These are phyloP conservation scores for Schizopygopsis pylzovi DNA, from an alignment of 2,797 vertebrate genomes.

Conservation along the genomic window DNA sequence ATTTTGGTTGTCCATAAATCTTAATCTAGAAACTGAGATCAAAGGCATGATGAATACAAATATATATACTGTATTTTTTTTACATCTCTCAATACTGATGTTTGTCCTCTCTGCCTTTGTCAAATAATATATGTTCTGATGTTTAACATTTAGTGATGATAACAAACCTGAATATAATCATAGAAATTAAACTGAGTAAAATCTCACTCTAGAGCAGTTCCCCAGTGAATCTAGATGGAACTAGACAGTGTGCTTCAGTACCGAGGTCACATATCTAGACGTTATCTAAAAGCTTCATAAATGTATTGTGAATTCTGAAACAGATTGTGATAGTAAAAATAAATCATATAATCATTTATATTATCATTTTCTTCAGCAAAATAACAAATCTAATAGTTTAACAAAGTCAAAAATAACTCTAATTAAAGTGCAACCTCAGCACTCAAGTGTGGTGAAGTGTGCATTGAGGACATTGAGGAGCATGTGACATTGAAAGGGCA, in stretches of 20 bases:
- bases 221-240: slow-evolving; percentile 43
- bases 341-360: not conserved
- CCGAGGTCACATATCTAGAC: slow-evolving; percentile 45
- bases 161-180: slow-evolving; percentile 18
- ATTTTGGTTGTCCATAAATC: slow-evolving; percentile 10
- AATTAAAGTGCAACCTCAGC: slow-evolving; percentile 51
- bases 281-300: not conserved
- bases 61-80: not conserved
- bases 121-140: not conserved
- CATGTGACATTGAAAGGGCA: slow-evolving; percentile 33
- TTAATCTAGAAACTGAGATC: not conserved
- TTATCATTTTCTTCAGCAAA: not conserved
- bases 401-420: not conserved
- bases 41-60: slow-evolving; percentile 15
- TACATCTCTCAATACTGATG: not conserved
- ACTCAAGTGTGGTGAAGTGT: slow-evolving; percentile 55
- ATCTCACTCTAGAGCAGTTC: slow-evolving; percentile 13
- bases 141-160: slow-evolving; percentile 14
- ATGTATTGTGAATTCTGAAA: slow-evolving; percentile 10
- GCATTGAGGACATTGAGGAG: slow-evolving; percentile 50
- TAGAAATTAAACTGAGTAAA: slow-evolving; percentile 12
- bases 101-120: slow-evolving; percentile 22
- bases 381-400: not conserved
- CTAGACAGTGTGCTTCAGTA: slow-evolving; percentile 56
- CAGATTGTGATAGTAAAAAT: slow-evolving; percentile 16